Evolutionary conservation across 2,797 vertebrate genomes (phyloP).

Genomic region (Trachops cirrhosus): DNA sequence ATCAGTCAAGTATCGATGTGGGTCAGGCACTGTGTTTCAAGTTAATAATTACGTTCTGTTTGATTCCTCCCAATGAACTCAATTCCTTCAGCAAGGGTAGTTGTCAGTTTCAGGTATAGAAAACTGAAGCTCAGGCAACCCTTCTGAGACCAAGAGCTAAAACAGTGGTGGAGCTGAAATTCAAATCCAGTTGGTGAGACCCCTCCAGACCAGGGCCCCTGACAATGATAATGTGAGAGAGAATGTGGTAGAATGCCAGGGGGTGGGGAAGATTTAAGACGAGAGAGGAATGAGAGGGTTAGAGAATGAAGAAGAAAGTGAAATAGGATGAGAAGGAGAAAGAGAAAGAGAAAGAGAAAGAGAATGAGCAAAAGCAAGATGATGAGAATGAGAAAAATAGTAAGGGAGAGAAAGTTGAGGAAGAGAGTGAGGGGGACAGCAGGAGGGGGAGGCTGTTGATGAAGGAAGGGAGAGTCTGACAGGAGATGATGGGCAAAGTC

Average conservation of each 20-base stretch:
- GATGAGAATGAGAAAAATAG: not conserved
- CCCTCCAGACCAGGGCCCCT: not conserved
- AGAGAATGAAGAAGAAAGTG: not conserved
- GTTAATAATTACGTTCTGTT: not conserved
- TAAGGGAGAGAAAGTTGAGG: not conserved
- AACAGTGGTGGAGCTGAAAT: not conserved
- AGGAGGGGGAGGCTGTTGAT: too few relatives aligned
- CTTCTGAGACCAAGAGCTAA: not conserved
- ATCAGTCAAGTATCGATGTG: too few relatives aligned
- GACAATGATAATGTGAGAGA: not conserved
- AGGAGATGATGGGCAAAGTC: not conserved
- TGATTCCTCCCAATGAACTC: not conserved
- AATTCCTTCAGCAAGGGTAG: not conserved
- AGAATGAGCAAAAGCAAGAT: not conserved
- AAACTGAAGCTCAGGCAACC: not conserved
- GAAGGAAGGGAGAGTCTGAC: not conserved
- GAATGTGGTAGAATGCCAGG: not conserved
- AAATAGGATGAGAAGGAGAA: not conserved
- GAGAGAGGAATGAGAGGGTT: not conserved
- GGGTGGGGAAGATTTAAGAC: not conserved
- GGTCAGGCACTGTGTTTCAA: accelerated
- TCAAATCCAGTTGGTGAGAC: not conserved
- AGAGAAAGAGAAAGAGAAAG: not conserved
- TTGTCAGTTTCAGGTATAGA: not conserved
- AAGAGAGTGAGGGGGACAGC: not conserved